Base-by-base conservation (phyloP, 2,888 invertebrate species). In the Cantharis lateralis region DNA sequence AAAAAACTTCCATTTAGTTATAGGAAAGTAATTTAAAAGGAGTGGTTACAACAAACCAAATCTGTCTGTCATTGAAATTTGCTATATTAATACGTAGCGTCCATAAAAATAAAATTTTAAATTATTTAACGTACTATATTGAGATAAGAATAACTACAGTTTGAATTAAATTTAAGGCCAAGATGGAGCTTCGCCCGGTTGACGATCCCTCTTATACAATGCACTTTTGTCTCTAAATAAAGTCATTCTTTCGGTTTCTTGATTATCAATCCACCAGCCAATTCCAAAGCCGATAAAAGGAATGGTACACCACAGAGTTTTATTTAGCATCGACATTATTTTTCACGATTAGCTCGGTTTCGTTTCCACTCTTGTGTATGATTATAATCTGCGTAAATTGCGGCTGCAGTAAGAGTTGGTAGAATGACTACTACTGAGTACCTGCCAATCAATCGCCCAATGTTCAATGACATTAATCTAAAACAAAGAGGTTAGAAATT, bases 191-290 rank as follows among this genome's bases (percentile, higher is more conserved):
- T 93, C 93, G 9, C 92, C 94, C 80, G 91, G 91, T 81, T 92
- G 91, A 1, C 92, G 88, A 62, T 86, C 88, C 76, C 93, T 90
- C 18, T 94, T 95, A 85, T 93, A 96, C 62, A 96, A 88, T 70
- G 93, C 91, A 84, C 95, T 95, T 86, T 94, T 95, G 85, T 96
- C 96, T 77, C 96, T 90, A 86, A 93, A 96, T 81, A 87, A 88
- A 0, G 91, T 90, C 92, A 95, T 92, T 74, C 95, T 91, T 77
- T 93, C 89, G 0, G 93, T 93, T 88, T 96, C 95, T 82, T 91
- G 89, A 5, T 88, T 88, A 84, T 95, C 95, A 72, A 95, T 82
- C 80, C 87, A 93, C 83, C 89, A 89, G 1, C 95, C 95, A 72
- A 94, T 78, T 1, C 88, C 84, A 81, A 86, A 91, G 0, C 93